Evolutionary conservation across 1,140 invertebrate species (phyloP).

Genomic region (Arctopsyche grandis): DNA sequence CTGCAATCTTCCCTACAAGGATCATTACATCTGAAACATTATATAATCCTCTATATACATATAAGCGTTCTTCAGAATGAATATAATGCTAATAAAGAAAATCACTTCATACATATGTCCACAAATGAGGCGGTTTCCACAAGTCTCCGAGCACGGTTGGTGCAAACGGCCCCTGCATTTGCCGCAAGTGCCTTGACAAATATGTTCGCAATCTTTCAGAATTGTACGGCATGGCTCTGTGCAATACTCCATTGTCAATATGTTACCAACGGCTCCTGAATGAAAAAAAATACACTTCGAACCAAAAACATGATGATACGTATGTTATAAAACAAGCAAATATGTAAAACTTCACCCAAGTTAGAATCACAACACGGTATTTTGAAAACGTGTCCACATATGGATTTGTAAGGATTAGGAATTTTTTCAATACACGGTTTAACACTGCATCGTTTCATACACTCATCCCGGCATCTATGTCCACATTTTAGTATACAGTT

Average conservation of each 20-base stretch:
- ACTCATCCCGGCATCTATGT: constrained; percentile 61
- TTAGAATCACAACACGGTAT: constrained; percentile 58
- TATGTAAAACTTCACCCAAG: not conserved
- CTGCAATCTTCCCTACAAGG: constrained; percentile 56
- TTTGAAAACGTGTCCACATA: constrained; percentile 63
- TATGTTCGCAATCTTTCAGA: constrained; percentile 68
- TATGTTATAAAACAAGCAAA: no score
- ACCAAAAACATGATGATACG: not conserved
- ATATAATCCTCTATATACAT: no score
- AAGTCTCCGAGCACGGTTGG: constrained; percentile 68
- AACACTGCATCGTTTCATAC: constrained; percentile 59
- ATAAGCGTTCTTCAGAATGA: no score
- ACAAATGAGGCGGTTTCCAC: constrained; percentile 71
- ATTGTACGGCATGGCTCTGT: constrained; percentile 60
- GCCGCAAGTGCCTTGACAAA: constrained; percentile 70
- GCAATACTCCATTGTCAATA: constrained; percentile 58
- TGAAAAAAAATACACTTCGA: constrained; percentile 3
- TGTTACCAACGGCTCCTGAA: not conserved
- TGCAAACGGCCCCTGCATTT: constrained; percentile 74
- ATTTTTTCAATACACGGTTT: constrained; percentile 56
- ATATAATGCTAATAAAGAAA: no score
- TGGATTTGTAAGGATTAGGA: constrained; percentile 51
- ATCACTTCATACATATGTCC: constrained; percentile 74
- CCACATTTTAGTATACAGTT: constrained; percentile 52
- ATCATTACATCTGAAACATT: constrained; percentile 65